Evolutionary conservation across 2,113 vertebrate species (phyloP).

Genomic region (Bujurquina vittata): DNA sequence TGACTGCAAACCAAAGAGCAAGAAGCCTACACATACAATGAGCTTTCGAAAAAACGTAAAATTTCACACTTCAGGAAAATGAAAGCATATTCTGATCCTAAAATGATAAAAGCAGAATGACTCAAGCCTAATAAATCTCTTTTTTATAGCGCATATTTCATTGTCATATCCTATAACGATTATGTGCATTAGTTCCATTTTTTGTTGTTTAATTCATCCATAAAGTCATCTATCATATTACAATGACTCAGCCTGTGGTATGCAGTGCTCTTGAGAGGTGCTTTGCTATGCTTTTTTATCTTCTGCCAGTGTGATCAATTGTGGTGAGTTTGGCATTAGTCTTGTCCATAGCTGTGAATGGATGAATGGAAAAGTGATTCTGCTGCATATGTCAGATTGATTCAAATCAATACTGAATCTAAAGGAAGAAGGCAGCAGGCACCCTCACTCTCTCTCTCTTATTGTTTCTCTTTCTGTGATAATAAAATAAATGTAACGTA

Average conservation of each 20-base stretch:
- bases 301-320: constrained; percentile 62
- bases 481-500: not conserved
- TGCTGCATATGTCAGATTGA: constrained; percentile 46
- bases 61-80: constrained; percentile 31
- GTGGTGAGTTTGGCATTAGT: constrained; percentile 20
- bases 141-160: constrained; percentile 41
- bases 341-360: constrained; percentile 34
- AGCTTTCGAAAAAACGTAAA: constrained; percentile 5
- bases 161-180: constrained; percentile 30
- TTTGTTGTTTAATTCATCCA: constrained; percentile 62
- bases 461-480: not conserved
- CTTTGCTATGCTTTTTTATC: constrained; percentile 24
- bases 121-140: constrained; percentile 40
- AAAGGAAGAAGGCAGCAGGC: not conserved
- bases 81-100: constrained; percentile 40
- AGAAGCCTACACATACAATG: not conserved
- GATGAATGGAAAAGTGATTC: constrained; percentile 65
- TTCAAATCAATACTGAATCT: constrained; percentile 61
- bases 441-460: not conserved
- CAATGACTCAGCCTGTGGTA: not conserved
- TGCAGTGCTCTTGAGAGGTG: constrained; percentile 35
- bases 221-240: constrained; percentile 47
- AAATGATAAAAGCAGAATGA: constrained; percentile 14
- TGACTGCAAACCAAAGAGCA: constrained; percentile 50
- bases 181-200: constrained; percentile 41